phyloP scores from a whole-genome alignment of 2,888 invertebrate species.

The Alviniconcha strummeri region DNA sequence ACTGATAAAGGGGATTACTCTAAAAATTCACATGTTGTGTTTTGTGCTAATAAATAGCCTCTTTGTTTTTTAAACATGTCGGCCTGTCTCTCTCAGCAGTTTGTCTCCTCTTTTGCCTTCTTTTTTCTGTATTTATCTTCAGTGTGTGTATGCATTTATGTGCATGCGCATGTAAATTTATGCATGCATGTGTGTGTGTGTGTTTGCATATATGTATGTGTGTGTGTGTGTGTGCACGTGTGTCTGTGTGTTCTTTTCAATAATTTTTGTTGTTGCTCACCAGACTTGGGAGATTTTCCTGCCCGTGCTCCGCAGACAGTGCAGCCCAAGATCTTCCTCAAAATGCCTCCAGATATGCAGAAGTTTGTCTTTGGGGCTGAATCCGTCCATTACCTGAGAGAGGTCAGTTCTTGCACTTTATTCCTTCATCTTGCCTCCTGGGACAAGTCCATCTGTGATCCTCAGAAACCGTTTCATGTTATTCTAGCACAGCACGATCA shows the following conservation, averaged over 20 bases:
- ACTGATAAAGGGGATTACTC: too few relatives aligned
- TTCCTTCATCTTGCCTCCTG: too few relatives aligned
- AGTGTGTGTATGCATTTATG: neutral
- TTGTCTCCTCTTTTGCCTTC: too few relatives aligned
- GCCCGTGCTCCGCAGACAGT: slow-evolving; percentile 55
- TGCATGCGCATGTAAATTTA: neutral
- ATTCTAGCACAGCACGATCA: too few relatives aligned
- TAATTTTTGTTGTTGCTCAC: neutral
- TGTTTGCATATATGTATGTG: neutral
- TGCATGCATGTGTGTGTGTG: neutral
- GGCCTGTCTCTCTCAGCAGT: too few relatives aligned
- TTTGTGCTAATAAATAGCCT: too few relatives aligned
- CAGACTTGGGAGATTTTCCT: slow-evolving; percentile 51
- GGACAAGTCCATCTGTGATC: too few relatives aligned
- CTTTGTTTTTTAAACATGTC: too few relatives aligned
- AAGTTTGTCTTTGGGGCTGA: slow-evolving; percentile 68
- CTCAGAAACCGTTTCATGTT: too few relatives aligned
- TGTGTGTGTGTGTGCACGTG: neutral
- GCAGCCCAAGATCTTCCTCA: slow-evolving; percentile 62
- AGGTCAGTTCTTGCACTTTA: slow-evolving; percentile 56
- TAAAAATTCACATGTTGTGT: too few relatives aligned
- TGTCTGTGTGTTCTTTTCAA: neutral
- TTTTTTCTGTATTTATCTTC: neutral
- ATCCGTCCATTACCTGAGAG: slow-evolving; percentile 67
- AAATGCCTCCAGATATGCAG: slow-evolving; percentile 71